Evolutionary conservation across 2,797 vertebrate genomes (phyloP), one percentile per base, ranked within the genome.

Genomic region (Psittacula derbiana): DNA sequence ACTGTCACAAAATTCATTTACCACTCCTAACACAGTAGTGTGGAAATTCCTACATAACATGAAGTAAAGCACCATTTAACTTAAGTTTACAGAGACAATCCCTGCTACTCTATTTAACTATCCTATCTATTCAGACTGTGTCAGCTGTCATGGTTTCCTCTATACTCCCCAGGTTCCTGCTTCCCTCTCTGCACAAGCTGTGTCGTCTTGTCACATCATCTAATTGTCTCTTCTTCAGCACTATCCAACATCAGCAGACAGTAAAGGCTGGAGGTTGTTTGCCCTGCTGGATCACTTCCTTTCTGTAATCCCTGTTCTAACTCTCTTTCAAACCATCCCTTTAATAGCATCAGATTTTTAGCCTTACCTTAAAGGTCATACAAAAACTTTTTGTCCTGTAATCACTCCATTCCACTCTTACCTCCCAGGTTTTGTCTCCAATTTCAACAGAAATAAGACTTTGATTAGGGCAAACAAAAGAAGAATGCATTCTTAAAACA

Each of bases 221-320:
- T 94, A 86, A 91, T 52, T 92, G 76, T 93, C 86, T 93, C 83
- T 65, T 88, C 86, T 86, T 66, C 43, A 65, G 80, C 62, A 31
- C 40, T 47, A 43, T 33, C 90, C 90, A 86, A 76, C 73, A 81
- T 33, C 82, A 95, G 43, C 46, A 71, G 79, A 96, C 94, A 92
- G 90, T 30, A 79, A 92, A 93, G 80, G 70, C 85, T 70, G 73
- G 80, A 90, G 86, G 90, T 86, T 86, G 86, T 66, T 95, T 95
- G 73, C 66, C 73, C 92, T 94, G 88, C 70, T 93, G 88, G 80
- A 93, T 92, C 66, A 50, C 66, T 84, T 90, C 86, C 66, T 93
- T 66, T 57, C 70, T 65, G 14, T 43, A 90, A 91, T 83, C 30
- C 66, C 30, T 31, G 12, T 65, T 92, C 72, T 64, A 50, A 67